Conservation (phyloP, 2,797 vertebrate species). For the Orientallactaga sibirica region DNA sequence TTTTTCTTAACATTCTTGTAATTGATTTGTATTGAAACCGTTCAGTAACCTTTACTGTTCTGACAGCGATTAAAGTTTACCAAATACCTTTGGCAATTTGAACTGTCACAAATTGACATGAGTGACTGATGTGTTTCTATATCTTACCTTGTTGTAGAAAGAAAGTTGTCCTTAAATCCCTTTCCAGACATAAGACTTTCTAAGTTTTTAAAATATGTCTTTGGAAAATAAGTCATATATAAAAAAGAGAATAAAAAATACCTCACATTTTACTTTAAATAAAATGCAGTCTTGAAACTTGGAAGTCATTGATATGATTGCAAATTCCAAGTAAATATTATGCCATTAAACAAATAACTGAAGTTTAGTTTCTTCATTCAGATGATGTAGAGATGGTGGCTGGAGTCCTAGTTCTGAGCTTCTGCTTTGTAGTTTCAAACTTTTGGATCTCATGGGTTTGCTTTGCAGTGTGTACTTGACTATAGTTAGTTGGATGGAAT, state of each 20-base stretch:
- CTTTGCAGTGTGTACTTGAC: slow-evolving; percentile 43
- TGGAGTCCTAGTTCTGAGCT: not conserved
- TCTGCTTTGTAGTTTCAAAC: not conserved
- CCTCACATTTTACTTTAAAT: not conserved
- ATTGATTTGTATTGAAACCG: slow-evolving; percentile 75
- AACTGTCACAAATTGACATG: slow-evolving; percentile 83
- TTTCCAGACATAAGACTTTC: slow-evolving; percentile 72
- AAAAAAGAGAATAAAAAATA: slow-evolving; percentile 20
- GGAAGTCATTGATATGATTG: not conserved
- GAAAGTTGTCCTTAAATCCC: slow-evolving; percentile 66
- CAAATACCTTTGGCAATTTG: slow-evolving; percentile 84
- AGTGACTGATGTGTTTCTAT: slow-evolving; percentile 85
- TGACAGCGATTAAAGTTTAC: slow-evolving; percentile 87
- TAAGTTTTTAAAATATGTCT: slow-evolving; percentile 71
- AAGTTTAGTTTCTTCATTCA: not conserved
- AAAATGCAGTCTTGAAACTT: slow-evolving; percentile 56
- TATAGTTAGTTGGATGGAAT: slow-evolving; percentile 51
- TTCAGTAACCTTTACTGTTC: slow-evolving; percentile 81
- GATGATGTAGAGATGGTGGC: not conserved
- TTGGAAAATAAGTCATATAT: slow-evolving; percentile 77
- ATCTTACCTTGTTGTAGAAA: slow-evolving; percentile 62
- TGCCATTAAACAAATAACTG: not conserved
- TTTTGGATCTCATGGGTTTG: not conserved
- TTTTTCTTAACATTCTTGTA: slow-evolving; percentile 47
- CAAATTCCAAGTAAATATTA: slow-evolving; percentile 44